Conservation (phyloP, 2,888 invertebrate genomes). For the Pyrrhosoma nymphula region DNA sequence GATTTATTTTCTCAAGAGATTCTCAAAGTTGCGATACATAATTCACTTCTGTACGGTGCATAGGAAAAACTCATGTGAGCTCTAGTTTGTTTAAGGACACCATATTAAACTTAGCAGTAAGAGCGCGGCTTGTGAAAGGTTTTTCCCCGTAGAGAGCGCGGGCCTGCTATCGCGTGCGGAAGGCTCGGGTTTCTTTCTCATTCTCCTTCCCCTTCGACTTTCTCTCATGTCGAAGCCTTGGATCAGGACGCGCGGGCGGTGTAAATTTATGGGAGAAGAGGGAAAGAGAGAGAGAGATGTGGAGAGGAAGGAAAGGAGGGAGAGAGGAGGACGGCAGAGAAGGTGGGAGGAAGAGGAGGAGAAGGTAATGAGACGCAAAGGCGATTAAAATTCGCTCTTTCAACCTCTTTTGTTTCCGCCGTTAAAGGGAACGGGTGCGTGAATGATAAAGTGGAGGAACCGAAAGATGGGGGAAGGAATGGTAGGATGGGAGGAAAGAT, state of each 20-base stretch:
- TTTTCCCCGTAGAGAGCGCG: too few species aligned
- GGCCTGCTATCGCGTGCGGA: background rate
- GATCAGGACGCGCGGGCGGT: background rate
- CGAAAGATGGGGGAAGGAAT: background rate
- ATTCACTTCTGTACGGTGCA: too few species aligned
- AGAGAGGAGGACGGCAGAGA: background rate
- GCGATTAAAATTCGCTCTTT: constrained; percentile 21
- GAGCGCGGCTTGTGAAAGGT: too few species aligned
- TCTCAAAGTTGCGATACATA: too few species aligned
- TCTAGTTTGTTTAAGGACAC: too few species aligned
- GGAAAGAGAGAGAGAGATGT: too few species aligned
- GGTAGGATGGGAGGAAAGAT: background rate
- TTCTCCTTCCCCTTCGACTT: background rate
- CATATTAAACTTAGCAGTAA: too few species aligned
- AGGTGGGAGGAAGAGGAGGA: background rate
- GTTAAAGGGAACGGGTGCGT: background rate
- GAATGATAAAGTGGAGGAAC: background rate
- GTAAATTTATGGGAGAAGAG: background rate
- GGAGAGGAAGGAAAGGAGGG: background rate
- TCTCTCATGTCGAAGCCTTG: background rate
- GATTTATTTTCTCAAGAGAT: too few species aligned
- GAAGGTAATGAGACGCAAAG: constrained; percentile 22
- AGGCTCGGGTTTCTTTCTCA: background rate
- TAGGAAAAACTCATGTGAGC: too few species aligned
- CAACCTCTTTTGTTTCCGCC: constrained; percentile 1